Evolutionary conservation across 2,797 vertebrate genomes (phyloP), one percentile per base, ranked within the genome.

Genomic region (Centropyge bicolor): DNA sequence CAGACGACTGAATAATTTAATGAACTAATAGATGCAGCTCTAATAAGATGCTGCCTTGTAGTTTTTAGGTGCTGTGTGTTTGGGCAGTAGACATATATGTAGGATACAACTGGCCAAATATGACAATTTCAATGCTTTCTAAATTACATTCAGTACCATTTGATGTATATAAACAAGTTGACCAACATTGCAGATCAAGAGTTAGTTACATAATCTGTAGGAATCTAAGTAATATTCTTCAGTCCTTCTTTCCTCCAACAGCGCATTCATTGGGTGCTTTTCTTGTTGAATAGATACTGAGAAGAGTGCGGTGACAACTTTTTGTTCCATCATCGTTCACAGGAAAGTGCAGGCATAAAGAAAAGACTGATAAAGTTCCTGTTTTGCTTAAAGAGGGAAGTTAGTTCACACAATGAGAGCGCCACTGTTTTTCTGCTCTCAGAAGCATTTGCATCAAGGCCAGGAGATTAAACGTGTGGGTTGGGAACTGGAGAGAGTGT

Each of bases 401-500:
- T 92, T 89, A 85, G 88, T 90, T 90, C 83, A 86, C 83, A 83
- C 83, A 92, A 61, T 76, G 85, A 86, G 81, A 86, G 84, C 62
- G 61, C 86, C 71, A 76, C 88, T 88, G 87, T 87, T 86, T 86
- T 81, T 83, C 83, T 90, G 67, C 92, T 91, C 89, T 93, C 86
- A 83, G 86, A 92, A 89, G 89, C 90, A 94, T 95, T 95, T 95
- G 94, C 93, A 94, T 95, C 86, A 92, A 92, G 92, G 93, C 92
- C 90, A 89, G 88, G 89, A 94, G 93, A 94, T 94, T 93, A 93
- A 94, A 92, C 87, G 90, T 92, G 93, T 95, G 93, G 94, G 94
- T 91, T 92, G 93, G 91, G 92, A 93, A 91, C 90, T 88, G 92
- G 89, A 92, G 91, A 89, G 90, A 88, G 90, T 71, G 84, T 70